phyloP scores from a whole-genome alignment of 2,888 invertebrate genomes.

The Amphipyra berbera region DNA sequence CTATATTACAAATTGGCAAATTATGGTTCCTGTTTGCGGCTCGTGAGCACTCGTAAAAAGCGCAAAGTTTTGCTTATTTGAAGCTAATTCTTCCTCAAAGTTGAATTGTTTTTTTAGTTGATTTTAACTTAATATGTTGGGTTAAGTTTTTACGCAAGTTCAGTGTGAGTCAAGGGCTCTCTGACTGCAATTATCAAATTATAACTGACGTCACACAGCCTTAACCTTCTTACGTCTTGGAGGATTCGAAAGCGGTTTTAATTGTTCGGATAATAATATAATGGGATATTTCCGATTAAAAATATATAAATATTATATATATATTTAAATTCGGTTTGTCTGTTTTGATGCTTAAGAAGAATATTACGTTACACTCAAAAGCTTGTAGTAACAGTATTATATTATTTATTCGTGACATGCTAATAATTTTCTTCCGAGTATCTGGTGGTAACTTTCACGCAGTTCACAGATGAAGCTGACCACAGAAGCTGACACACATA shows the following conservation, averaged over 20 bases:
- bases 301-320: no score
- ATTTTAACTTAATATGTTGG: conserved; percentile 6
- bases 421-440: no score
- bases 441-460: no score
- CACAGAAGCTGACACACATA: no score
- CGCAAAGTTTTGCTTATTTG: not conserved
- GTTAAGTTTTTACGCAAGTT: conserved; percentile 57
- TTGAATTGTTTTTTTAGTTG: not conserved
- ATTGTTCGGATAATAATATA: conserved; percentile 11
- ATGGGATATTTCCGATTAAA: not conserved
- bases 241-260: conserved; percentile 32
- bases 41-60: conserved; percentile 18
- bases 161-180: conserved; percentile 64
- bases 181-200: conserved; percentile 61
- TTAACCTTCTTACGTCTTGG: conserved; percentile 50
- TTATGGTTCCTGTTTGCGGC: conserved; percentile 17
- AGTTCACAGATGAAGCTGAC: no score
- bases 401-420: no score
- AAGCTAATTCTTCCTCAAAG: conserved; percentile 15
- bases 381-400: no score
- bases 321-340: no score
- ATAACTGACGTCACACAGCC: conserved; percentile 43
- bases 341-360: no score
- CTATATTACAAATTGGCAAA: not conserved
- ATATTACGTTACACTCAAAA: no score